phyloP scores from a whole-genome alignment of 2,797 vertebrate species.

The Glossophaga mutica region DNA sequence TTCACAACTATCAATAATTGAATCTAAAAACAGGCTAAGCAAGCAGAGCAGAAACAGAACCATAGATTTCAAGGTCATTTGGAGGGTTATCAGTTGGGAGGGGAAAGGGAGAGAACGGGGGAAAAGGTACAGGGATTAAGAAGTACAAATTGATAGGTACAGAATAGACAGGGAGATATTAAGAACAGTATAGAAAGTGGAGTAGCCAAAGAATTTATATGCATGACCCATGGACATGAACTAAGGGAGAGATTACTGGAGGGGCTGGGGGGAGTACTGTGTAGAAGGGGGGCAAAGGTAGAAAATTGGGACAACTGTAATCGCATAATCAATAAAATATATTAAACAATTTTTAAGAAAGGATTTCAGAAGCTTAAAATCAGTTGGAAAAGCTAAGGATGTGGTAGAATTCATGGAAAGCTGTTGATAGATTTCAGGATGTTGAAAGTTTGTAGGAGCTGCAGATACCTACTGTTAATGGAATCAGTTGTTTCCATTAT shows the following conservation, averaged over 20 bases:
- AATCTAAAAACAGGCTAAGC: neutral
- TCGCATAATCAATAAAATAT: neutral
- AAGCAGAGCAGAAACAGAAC: neutral
- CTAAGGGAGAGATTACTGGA: neutral
- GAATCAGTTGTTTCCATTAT: neutral
- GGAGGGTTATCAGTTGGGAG: neutral
- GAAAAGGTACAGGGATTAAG: neutral
- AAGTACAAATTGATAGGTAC: neutral
- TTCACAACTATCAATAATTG: neutral
- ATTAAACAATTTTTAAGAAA: neutral
- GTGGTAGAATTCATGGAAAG: neutral
- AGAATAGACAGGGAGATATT: neutral
- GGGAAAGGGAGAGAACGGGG: neutral
- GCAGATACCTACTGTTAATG: neutral
- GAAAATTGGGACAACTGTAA: neutral
- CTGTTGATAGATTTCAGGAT: neutral
- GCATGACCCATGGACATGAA: neutral
- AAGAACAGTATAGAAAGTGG: neutral
- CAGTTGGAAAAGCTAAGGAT: neutral
- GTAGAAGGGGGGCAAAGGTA: neutral
- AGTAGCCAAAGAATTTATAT: neutral
- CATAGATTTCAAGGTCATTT: neutral
- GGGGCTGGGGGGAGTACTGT: neutral
- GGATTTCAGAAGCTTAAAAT: neutral
- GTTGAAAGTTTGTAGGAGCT: neutral